phyloP scores from a whole-genome alignment of 1,140 invertebrate genomes.

The Hyposmocoma kahamanoa region DNA sequence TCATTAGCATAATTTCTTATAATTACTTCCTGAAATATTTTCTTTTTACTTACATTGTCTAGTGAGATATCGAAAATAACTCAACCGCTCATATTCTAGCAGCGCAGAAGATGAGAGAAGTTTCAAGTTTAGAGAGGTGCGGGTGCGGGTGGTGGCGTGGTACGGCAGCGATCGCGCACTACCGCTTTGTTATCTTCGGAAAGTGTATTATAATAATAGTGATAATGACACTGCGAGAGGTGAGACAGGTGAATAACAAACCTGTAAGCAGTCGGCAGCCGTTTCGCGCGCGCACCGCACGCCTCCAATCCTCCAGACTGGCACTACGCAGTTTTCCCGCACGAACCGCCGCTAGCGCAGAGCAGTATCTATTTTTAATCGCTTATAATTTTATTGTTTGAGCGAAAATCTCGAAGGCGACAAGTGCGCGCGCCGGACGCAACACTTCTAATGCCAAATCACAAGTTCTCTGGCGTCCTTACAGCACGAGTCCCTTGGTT shows the following conservation, averaged over 20 bases:
- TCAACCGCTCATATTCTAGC: background rate
- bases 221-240: conserved; percentile 66
- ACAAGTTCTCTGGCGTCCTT: conserved; percentile 3
- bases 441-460: conserved; percentile 45
- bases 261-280: conserved; percentile 46
- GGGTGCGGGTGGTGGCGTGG: background rate
- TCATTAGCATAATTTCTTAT: conserved; percentile 7
- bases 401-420: conserved; percentile 59
- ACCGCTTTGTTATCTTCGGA: conserved; percentile 36
- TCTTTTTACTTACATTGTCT: background rate
- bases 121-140: background rate
- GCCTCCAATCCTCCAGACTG: conserved; percentile 46
- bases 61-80: background rate
- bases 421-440: conserved; percentile 53
- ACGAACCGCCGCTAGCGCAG: conserved; percentile 16
- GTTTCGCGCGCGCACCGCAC: conserved; percentile 48
- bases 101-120: no score
- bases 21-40: conserved; percentile 4
- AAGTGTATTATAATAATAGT: conserved; percentile 54
- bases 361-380: conserved; percentile 52
- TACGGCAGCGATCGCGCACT: background rate
- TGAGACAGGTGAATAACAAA: conserved; percentile 31
- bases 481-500: no score
- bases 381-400: conserved; percentile 72
- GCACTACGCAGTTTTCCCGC: conserved; percentile 30